These are phyloP conservation scores for Diorhabda elongata DNA, from an alignment of 1,140 invertebrate species.

Conservation along the genomic window DNA sequence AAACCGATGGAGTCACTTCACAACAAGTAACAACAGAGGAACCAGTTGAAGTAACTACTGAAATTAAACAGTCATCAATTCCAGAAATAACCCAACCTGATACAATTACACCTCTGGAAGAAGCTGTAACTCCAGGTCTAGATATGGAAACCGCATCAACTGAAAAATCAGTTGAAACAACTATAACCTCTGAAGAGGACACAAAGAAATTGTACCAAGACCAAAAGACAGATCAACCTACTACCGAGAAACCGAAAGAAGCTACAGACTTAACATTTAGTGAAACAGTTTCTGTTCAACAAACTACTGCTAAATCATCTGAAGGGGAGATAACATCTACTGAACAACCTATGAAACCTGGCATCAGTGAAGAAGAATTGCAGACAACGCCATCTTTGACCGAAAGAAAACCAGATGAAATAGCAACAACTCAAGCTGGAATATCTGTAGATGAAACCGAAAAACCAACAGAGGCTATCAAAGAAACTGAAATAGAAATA, in stretches of 20 bases:
- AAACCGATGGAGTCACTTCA: background rate
- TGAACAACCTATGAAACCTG: background rate
- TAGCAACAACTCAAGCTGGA: background rate
- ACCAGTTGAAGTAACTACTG: slow-evolving; percentile 20
- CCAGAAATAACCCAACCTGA: background rate
- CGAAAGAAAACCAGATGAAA: background rate
- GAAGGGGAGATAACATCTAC: background rate
- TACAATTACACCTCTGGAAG: background rate
- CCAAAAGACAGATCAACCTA: slow-evolving; percentile 4
- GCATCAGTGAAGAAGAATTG: background rate
- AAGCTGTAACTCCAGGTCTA: no score
- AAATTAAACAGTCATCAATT: slow-evolving; percentile 13
- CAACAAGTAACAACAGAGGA: slow-evolving; percentile 6
- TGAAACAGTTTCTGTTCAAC: background rate
- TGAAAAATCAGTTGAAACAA: background rate
- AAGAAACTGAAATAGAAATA: background rate
- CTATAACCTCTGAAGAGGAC: background rate
- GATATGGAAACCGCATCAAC: slow-evolving; percentile 23
- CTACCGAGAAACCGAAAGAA: background rate
- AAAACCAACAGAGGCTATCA: background rate
- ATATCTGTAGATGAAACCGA: slow-evolving; percentile 3
- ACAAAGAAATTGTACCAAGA: background rate
- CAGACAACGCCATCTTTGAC: no score
- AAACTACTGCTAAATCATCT: background rate
- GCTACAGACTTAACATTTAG: background rate